phyloP scores from a whole-genome alignment of 1,140 invertebrate species.

The Lepidurus arcticus region DNA sequence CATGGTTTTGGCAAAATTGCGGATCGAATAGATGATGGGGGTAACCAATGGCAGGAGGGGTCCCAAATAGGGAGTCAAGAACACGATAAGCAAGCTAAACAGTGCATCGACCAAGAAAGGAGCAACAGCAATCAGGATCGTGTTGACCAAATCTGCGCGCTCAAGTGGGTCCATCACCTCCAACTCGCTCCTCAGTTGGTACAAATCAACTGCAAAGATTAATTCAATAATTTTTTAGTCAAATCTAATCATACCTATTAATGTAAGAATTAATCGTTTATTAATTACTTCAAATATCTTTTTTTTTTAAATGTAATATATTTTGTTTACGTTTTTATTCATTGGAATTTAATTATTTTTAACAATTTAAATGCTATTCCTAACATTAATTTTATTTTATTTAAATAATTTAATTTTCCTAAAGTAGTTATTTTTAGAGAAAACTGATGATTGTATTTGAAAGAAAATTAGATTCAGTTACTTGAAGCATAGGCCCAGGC shows the following conservation, averaged over 20 bases:
- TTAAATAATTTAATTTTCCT: no score
- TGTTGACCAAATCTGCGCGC: constrained; percentile 3
- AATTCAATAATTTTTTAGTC: background rate
- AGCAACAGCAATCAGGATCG: background rate
- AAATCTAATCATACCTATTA: background rate
- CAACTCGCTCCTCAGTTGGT: background rate
- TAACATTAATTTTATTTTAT: no score
- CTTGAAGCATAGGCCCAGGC: background rate
- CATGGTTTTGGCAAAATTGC: background rate
- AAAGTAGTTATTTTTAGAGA: no score
- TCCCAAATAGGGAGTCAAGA: background rate
- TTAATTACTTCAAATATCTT: no score
- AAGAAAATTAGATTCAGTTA: background rate
- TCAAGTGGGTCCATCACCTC: background rate
- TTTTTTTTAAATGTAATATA: no score
- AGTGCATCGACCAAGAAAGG: background rate
- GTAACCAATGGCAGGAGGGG: background rate
- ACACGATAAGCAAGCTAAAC: background rate
- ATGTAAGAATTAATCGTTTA: no score
- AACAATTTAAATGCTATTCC: no score
- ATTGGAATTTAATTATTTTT: no score
- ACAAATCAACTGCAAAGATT: background rate
- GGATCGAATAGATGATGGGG: background rate
- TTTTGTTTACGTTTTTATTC: no score
- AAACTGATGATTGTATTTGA: no score